phyloP scores from a whole-genome alignment of 1,140 invertebrate genomes.

The Leptinotarsa undecemlineata region DNA sequence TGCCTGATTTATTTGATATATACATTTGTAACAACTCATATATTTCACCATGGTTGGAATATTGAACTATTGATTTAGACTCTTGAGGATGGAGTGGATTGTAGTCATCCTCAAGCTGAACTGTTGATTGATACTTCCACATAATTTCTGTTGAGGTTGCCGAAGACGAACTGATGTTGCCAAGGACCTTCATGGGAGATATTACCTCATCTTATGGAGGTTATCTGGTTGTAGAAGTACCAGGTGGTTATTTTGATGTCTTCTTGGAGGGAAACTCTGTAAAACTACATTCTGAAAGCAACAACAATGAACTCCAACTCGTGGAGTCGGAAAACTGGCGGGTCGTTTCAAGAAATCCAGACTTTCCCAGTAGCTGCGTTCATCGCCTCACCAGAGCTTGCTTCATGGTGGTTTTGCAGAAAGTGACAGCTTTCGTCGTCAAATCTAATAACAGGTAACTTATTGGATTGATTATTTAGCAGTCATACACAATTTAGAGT shows the following conservation, averaged over 20 bases:
- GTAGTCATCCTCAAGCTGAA: too few species aligned
- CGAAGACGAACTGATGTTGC: conserved; percentile 51
- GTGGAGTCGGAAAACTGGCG: conserved; percentile 58
- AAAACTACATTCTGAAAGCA: conserved; percentile 31
- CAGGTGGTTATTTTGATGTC: conserved; percentile 33
- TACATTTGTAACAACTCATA: too few species aligned
- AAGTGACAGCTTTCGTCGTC: conserved; percentile 72
- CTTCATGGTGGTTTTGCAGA: conserved; percentile 88
- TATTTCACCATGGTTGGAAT: too few species aligned
- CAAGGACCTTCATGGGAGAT: conserved; percentile 83
- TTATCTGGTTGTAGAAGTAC: conserved; percentile 62
- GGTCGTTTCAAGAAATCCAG: conserved; percentile 26
- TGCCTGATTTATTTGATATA: too few species aligned
- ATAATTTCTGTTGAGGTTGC: conserved; percentile 4
- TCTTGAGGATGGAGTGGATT: too few species aligned
- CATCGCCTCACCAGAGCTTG: conserved; percentile 68
- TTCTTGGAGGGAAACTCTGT: conserved; percentile 41
- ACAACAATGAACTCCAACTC: conserved; percentile 57
- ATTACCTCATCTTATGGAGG: conserved; percentile 91
- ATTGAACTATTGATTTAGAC: too few species aligned
- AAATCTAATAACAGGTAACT: conserved; percentile 28
- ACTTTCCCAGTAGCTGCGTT: conserved; percentile 33
- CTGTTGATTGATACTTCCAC: too few species aligned
- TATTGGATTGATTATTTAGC: neutral
- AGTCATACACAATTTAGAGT: too few species aligned